Evolutionary conservation across 2,888 invertebrate species (phyloP), one percentile per base, ranked within the genome.

Genomic region (Apodemia zela): DNA sequence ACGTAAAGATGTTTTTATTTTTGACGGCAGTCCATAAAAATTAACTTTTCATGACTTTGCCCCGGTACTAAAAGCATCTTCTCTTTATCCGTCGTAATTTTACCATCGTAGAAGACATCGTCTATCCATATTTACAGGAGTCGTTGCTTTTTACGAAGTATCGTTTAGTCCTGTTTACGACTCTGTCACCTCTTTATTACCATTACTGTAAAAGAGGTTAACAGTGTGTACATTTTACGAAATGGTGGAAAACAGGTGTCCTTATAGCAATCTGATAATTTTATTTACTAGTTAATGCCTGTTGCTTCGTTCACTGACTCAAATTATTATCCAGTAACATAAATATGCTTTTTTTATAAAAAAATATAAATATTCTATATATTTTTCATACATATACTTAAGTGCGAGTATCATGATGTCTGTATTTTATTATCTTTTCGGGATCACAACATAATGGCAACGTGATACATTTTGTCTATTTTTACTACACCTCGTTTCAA

Each of bases 111-210:
- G 70, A 78, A 82, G 83, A 82, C 86, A 85, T 86, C 77, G 84
- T 78, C 80, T 82, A 87, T 84, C 87, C 81, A 81, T 88, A 83
- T 91, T 91, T 90, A 90, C 84, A 70, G 81, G 72, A 78, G 72
- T 84, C 88, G 82, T 91, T 83, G 77, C 81, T 84, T 91, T 91
- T 90, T 89, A 91, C 82, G 82, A 64, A 81, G 78, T 72, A 75
- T 80, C 80, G 77, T 88, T 84, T 69, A 71, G 71, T 68, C 71
- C 75, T 85, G 82, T 89, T 90, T 89, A 90, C 81, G 87, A 84
- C 66, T 72, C 67, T 75, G 82, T 81, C 83, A 82, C 73, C 77
- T 71, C 76, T 83, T 88, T 87, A 89, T 80, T 85, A 84, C 87
- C 84, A 89, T 63, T 88, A 77, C 75, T 72, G 72, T 73, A 77